A percentile compares a stretch with the other conserved stretches of the same genome.
Conservation (phyloP, 2,888 invertebrate genomes). For the Calameuta idolon region DNA sequence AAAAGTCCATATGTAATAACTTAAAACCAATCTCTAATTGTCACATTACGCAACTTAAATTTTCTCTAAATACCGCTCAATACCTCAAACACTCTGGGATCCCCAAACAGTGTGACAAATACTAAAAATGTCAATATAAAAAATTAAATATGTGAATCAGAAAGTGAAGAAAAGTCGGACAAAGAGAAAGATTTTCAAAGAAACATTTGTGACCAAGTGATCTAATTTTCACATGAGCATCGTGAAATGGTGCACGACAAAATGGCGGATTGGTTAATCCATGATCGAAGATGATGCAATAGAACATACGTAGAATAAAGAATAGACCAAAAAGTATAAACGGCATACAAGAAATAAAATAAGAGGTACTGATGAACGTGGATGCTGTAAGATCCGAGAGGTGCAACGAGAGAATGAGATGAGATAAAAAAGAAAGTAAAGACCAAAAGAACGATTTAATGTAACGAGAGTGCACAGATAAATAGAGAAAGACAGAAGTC, state of each 20-base stretch:
- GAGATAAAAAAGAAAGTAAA: slow-evolving; percentile 13
- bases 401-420: slow-evolving; percentile 9
- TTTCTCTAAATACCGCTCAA: background rate
- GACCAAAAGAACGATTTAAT: slow-evolving; percentile 20
- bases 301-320: slow-evolving; percentile 12
- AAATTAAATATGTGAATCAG: background rate
- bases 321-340: background rate
- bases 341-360: slow-evolving; percentile 7
- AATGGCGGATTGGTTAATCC: background rate
- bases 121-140: background rate
- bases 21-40: background rate
- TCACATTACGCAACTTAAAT: background rate
- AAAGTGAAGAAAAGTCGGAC: background rate
- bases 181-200: background rate
- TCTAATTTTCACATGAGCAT: background rate
- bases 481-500: slow-evolving; percentile 8
- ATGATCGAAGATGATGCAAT: slow-evolving; percentile 10
- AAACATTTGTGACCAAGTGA: background rate
- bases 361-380: slow-evolving; percentile 1
- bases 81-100: background rate
- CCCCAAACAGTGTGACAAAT: background rate
- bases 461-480: slow-evolving; percentile 30
- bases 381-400: slow-evolving; percentile 9
- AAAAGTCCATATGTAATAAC: background rate
- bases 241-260: background rate